Conservation (phyloP, 2,888 invertebrate genomes). For the Ganaspis brasiliensis region DNA sequence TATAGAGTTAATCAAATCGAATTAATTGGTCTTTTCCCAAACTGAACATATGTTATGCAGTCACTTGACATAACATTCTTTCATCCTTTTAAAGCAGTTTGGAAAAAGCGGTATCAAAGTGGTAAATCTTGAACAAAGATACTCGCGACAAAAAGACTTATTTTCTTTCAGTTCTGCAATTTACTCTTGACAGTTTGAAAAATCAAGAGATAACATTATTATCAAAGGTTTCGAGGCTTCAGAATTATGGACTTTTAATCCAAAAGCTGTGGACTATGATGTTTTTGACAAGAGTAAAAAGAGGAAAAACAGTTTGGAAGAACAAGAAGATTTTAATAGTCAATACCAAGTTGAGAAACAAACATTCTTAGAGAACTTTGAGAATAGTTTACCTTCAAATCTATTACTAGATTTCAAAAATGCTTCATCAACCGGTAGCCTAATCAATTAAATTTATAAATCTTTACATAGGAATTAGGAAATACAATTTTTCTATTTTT, state of each 20-base stretch:
- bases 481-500: no score
- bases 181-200: constrained; percentile 46
- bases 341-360: not conserved
- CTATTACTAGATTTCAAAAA: constrained; percentile 3
- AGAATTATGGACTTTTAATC: constrained; percentile 36
- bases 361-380: not conserved
- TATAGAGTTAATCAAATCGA: constrained; percentile 41
- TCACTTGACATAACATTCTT: constrained; percentile 48
- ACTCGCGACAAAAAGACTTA: constrained; percentile 48
- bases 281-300: not conserved
- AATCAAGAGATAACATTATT: constrained; percentile 45
- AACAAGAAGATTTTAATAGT: not conserved
- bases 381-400: not conserved
- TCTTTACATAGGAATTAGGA: no score
- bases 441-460: no score
- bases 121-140: constrained; percentile 36
- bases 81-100: constrained; percentile 49
- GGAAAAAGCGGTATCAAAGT: constrained; percentile 48
- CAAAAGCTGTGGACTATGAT: constrained; percentile 36
- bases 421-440: not conserved
- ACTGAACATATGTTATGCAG: constrained; percentile 46
- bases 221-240: constrained; percentile 47
- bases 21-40: constrained; percentile 47
- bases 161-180: constrained; percentile 49
- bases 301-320: not conserved